Evolutionary conservation across 2,888 invertebrate species (phyloP).

Genomic region (Apoda limacodes): DNA sequence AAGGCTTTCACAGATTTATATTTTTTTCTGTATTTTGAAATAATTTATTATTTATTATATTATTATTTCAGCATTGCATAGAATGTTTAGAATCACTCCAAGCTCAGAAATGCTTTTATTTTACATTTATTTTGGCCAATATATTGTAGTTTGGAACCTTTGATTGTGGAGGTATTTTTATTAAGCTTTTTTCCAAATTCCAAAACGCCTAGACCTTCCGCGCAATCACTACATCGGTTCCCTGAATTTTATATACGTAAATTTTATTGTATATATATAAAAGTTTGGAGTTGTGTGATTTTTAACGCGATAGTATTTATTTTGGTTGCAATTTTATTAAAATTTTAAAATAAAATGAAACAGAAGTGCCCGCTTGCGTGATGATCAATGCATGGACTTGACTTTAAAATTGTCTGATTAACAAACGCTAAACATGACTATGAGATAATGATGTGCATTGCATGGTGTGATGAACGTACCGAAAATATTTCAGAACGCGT

Average conservation of each 20-base stretch:
- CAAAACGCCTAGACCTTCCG: constrained; percentile 56
- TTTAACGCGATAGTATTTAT: constrained; percentile 30
- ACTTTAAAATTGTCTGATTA: constrained; percentile 10
- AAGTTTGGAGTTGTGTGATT: constrained; percentile 15
- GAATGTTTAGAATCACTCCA: constrained; percentile 41
- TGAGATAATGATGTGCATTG: constrained; percentile 7
- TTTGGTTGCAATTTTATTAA: constrained; percentile 37
- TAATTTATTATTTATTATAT: not conserved
- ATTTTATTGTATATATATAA: constrained; percentile 27
- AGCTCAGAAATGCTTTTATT: constrained; percentile 45
- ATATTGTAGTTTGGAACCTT: constrained; percentile 42
- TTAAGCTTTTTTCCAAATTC: constrained; percentile 41
- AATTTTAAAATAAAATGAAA: constrained; percentile 2
- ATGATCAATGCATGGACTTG: constrained; percentile 36
- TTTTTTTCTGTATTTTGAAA: too few species aligned
- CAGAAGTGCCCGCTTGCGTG: constrained; percentile 40
- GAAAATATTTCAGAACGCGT: constrained; percentile 85
- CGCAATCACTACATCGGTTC: constrained; percentile 50
- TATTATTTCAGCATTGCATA: constrained; percentile 37
- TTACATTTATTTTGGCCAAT: constrained; percentile 39
- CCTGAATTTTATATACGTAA: constrained; percentile 16
- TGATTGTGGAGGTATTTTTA: constrained; percentile 21
- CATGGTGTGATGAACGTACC: constrained; percentile 17
- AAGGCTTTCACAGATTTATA: too few species aligned
- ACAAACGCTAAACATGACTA: too few species aligned